Evolutionary conservation across 2,113 vertebrate genomes (phyloP).

Genomic region (Centropus unirufus): DNA sequence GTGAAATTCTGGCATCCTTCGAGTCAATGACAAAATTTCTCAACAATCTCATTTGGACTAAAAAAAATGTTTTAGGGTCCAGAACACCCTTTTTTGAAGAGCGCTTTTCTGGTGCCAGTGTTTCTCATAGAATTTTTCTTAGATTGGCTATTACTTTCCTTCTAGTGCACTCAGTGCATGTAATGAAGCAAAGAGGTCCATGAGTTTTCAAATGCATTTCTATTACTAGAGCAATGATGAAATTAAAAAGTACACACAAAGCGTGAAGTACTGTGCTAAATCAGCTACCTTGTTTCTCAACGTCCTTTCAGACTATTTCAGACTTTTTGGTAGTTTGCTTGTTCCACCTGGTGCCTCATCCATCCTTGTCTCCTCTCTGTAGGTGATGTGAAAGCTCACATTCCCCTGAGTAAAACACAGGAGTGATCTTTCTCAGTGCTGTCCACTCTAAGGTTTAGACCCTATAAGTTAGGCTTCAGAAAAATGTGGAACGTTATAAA

Average conservation of each 20-base stretch:
- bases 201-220: neutral
- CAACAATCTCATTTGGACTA: neutral
- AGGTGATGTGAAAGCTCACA: neutral
- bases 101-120: neutral
- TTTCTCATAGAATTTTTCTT: neutral
- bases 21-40: neutral
- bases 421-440: neutral
- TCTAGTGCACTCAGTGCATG: neutral
- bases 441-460: neutral
- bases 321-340: neutral
- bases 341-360: neutral
- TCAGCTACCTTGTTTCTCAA: neutral
- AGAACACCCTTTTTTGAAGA: neutral
- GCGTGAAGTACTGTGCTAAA: neutral
- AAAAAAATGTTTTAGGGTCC: neutral
- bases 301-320: neutral
- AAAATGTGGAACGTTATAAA: neutral
- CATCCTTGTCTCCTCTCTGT: neutral
- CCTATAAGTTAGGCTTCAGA: neutral
- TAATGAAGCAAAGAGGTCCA: neutral
- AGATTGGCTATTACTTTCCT: neutral
- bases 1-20: neutral
- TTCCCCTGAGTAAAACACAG: neutral
- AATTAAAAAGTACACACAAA: neutral
- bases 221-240: neutral